Conservation (phyloP, 2,113 vertebrate species). For the Erythrocercus mccallii region DNA sequence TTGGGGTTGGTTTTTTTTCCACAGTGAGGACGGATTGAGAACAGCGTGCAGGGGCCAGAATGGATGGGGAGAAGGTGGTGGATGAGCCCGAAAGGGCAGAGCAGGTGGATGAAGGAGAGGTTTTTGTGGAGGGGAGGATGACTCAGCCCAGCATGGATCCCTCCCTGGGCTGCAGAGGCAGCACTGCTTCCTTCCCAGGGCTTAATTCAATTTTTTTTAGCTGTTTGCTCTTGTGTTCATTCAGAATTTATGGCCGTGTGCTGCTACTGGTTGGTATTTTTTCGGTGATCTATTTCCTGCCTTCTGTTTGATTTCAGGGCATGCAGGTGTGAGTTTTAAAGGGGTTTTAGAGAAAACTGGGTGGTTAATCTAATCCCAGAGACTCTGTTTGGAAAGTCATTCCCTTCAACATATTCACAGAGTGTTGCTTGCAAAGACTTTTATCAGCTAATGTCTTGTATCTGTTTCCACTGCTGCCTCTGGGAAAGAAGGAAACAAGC, state of each 20-base stretch:
- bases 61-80: background rate
- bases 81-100: background rate
- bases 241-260: background rate
- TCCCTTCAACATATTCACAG: background rate
- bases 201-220: background rate
- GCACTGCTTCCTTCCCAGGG: background rate
- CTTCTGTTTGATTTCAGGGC: background rate
- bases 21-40: background rate
- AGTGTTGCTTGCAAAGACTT: background rate
- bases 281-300: background rate
- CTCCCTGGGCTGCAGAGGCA: background rate
- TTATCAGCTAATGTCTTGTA: background rate
- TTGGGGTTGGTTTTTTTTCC: background rate
- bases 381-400: background rate
- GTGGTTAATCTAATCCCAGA: background rate
- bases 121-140: background rate
- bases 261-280: background rate
- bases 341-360: background rate
- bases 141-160: background rate
- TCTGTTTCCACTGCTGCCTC: background rate
- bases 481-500: background rate
- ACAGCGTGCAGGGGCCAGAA: background rate
- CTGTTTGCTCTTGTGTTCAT: background rate
- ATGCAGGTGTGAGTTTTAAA: background rate
- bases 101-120: background rate